Evolutionary conservation across 2,797 vertebrate genomes (phyloP), one percentile per base, ranked within the genome.

Genomic region (Spinibarbus caldwelli): DNA sequence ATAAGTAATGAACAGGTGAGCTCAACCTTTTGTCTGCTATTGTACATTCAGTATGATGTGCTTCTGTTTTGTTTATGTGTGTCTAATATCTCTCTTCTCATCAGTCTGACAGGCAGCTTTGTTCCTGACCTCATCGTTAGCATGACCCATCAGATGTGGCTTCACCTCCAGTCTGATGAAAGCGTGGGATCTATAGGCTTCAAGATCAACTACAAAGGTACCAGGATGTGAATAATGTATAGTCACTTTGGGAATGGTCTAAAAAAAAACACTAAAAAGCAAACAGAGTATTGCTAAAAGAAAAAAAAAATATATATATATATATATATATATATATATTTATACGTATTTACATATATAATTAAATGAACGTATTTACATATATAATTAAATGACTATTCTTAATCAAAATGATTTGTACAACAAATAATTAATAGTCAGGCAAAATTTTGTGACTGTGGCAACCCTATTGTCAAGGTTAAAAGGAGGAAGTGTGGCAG

Each of bases 121-220:
- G 98, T 99, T 86, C 98, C 98, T 17, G 98, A 99, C 92, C 94
- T 99, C 91, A 99, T 99, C 68, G 98, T 99, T 78, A 99, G 98
- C 91, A 96, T 99, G 96, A 99, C 95, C 81, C 96, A 95, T 91
- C 98, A 99, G 92, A 99, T 99, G 98, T 99, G 98, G 98, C 93
- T 99, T 49, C 98, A 99, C 87, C 97, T 99, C 43, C 98, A 99
- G 93, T 98, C 98, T 0, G 98, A 99, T 83, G 98, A 99, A 94
- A 99, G 98, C 1, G 97, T 99, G 38, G 98, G 98, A 66, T 99
- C 98, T 4, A 97, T 99, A 34, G 98, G 98, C 49, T 99, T 99
- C 94, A 99, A 99, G 92, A 97, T 99, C 91, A 99, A 98, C 96
- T 99, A 98, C 92, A 99, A 99, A 97, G 98, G 98, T 99, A 95